Evolutionary conservation across 2,113 vertebrate species (phyloP).

Genomic region (Hoplias malabaricus): DNA sequence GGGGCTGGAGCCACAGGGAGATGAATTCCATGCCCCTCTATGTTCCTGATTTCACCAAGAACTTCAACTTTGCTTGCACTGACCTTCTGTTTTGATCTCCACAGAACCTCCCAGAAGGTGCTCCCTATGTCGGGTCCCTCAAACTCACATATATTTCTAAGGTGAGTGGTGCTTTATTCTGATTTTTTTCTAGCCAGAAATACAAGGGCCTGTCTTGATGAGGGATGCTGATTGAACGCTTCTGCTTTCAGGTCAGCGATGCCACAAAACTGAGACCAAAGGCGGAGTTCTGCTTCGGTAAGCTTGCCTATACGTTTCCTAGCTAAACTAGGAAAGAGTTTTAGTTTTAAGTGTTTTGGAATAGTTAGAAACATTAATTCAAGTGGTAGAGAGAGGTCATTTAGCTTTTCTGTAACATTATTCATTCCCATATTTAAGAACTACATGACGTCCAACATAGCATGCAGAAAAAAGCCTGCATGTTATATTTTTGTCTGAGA

Average conservation of each 20-base stretch:
- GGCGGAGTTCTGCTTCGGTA: constrained; percentile 97
- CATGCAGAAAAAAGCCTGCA: too few species aligned
- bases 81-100: neutral
- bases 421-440: too few species aligned
- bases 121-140: constrained; percentile 85
- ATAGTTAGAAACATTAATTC: too few species aligned
- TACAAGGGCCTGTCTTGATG: neutral
- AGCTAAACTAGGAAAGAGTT: too few species aligned
- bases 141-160: constrained; percentile 96
- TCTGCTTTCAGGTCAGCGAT: constrained; percentile 86
- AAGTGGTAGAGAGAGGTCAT: too few species aligned
- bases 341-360: too few species aligned
- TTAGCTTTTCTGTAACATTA: too few species aligned
- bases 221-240: neutral
- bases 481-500: too few species aligned
- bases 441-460: too few species aligned
- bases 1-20: neutral
- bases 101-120: constrained; percentile 91
- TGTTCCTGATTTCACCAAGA: neutral
- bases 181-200: neutral
- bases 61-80: neutral
- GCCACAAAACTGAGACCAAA: constrained; percentile 95
- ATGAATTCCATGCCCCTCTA: neutral
- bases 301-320: too few species aligned
- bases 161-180: constrained; percentile 69